Base-by-base conservation (phyloP, 2,888 invertebrate genomes). In the Creontiades dilutus region DNA sequence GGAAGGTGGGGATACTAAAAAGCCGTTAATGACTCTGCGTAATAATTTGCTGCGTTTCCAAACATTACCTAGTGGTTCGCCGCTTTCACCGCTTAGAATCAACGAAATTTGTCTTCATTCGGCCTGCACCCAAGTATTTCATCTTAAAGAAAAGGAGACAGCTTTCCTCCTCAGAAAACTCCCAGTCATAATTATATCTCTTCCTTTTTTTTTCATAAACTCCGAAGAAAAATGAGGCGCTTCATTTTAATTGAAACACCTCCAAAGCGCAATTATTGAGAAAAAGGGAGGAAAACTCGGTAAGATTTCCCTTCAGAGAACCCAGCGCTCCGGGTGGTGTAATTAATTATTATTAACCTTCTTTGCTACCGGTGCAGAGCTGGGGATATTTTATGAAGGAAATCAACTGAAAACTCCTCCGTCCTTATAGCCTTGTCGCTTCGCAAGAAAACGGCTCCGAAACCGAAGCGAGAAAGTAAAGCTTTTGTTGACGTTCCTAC, bases 121-220 rank as follows among this genome's bases (percentile, higher is more conserved):
- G 37, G 37, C 37, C 37, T 37, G n/a, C 19, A n/a, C 19, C 52
- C 94, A 97, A 95, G 96, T 97, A 91, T 97, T 97, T 93, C 95
- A 16, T n/a, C 57, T 2, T n/a, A 16, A n/a, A 11, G 68, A 27
- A 68, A n/a, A 68, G 13, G 68, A 68, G 68, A 23, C 68, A 68
- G 68, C 23, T 68, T 68, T 68, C 27, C 1, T n/a, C n/a, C 57
- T 57, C n/a, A 57, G 57, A 57, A 57, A 57, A 5, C 68, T 19
- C 23, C 23, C 68, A 19, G 68, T 68, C 68, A 68, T 68, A 68
- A 68, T 68, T 68, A 68, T 68, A 68, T 68, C 19, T 23, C 68
- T 68, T 61, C 11, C 61, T 61, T 19, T 68, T 37, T 37, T 37
- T 37, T 37, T 2, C 23, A 19, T 19, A 68, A 68, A 68, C 23